Conservation (phyloP, 2,113 vertebrate genomes). For the Cephalopholis sonnerati region DNA sequence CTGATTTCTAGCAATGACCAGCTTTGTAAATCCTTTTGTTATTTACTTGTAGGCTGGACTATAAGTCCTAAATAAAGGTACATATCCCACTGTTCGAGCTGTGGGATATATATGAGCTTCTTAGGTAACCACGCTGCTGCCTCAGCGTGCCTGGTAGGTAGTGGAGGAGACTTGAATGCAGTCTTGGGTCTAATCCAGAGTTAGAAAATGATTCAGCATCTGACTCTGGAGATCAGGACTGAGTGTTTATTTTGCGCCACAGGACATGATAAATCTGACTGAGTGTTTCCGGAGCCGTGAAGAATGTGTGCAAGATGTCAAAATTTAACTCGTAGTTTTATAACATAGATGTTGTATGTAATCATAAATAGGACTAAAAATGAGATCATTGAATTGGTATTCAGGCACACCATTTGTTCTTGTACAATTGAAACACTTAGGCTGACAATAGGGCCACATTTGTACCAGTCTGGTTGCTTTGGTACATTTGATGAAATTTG, state of each 20-base stretch:
- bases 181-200: slow-evolving; percentile 5
- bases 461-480: background rate
- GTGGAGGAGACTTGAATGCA: slow-evolving; percentile 5
- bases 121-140: slow-evolving; percentile 29
- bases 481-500: background rate
- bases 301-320: background rate
- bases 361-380: background rate
- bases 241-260: background rate
- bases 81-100: slow-evolving; percentile 1
- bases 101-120: slow-evolving; percentile 15
- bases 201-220: slow-evolving; percentile 13
- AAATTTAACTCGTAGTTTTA: background rate
- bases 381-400: background rate
- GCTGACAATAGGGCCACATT: background rate
- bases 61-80: slow-evolving; percentile 4
- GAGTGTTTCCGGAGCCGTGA: background rate
- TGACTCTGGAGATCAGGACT: background rate
- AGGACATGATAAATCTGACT: background rate
- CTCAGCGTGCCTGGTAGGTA: slow-evolving; percentile 1
- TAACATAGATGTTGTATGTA: background rate
- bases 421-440: background rate
- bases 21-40: background rate
- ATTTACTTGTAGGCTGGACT: slow-evolving; percentile 1
- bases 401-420: background rate
- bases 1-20: background rate